Conservation (phyloP, 2,113 vertebrate genomes). For the Heliornis fulica region DNA sequence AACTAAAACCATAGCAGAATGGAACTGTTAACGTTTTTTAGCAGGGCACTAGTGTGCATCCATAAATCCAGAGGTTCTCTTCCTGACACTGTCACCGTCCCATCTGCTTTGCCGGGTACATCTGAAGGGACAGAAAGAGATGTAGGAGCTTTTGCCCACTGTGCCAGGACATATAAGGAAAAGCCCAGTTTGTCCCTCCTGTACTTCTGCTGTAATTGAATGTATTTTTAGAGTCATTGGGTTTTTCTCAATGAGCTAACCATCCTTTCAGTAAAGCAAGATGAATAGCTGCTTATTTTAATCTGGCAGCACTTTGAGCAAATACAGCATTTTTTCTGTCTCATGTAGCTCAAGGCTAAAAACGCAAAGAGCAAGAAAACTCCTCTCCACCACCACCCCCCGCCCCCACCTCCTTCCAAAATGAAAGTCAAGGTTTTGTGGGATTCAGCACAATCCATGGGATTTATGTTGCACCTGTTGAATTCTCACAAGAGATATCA, state of each 20-base stretch:
- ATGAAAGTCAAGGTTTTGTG: constrained; percentile 35
- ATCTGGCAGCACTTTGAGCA: constrained; percentile 53
- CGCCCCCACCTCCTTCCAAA: background rate
- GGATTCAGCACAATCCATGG: constrained; percentile 44
- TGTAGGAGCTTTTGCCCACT: background rate
- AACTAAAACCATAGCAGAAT: background rate
- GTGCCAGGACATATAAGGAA: background rate
- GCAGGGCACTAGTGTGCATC: background rate
- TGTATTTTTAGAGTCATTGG: background rate
- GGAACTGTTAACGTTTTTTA: background rate
- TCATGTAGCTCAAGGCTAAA: constrained; percentile 37
- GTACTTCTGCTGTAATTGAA: background rate
- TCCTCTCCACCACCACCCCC: background rate
- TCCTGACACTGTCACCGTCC: background rate
- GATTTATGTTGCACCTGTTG: constrained; percentile 65
- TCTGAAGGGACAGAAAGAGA: background rate
- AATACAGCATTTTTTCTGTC: constrained; percentile 54
- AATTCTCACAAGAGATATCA: constrained; percentile 62
- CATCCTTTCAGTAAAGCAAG: constrained; percentile 7
- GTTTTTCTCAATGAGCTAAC: constrained; percentile 48
- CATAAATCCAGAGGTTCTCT: background rate
- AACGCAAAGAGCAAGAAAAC: constrained; percentile 28
- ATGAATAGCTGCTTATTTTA: constrained; percentile 51
- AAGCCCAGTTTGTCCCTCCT: background rate
- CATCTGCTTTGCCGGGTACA: background rate